A percentile compares a stretch with the other conserved stretches of the same genome.
Conservation (phyloP, 2,113 vertebrate species). For the Clupea harengus region DNA sequence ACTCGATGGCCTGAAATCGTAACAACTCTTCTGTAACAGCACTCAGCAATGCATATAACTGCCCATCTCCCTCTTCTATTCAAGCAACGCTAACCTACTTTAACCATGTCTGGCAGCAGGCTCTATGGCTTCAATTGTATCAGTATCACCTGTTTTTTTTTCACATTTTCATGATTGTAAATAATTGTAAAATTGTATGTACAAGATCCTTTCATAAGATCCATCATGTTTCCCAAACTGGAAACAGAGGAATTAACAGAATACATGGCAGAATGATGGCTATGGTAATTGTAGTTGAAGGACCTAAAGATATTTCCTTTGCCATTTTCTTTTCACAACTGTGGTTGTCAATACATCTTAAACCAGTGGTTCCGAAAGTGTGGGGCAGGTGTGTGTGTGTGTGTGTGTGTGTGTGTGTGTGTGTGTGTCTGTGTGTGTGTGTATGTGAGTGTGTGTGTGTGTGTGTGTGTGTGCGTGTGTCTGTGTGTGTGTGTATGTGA, state of each 20-base stretch:
- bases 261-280: background rate
- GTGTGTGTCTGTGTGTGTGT: too few relatives aligned
- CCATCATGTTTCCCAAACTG: background rate
- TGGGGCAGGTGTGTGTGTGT: too few relatives aligned
- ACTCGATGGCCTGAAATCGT: background rate
- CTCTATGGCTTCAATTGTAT: background rate
- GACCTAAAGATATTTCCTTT: slow-evolving; percentile 8
- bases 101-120: background rate
- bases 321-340: background rate
- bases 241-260: background rate
- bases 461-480: too few relatives aligned
- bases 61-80: background rate
- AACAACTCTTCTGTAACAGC: background rate
- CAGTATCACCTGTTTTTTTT: background rate
- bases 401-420: too few relatives aligned
- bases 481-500: too few relatives aligned
- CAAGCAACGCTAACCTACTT: background rate
- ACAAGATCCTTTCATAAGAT: background rate
- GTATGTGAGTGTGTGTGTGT: too few relatives aligned
- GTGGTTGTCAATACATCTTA: background rate
- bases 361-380: background rate
- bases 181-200: slow-evolving; percentile 32
- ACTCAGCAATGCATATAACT: background rate
- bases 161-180: slow-evolving; percentile 14
- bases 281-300: background rate